phyloP scores from a whole-genome alignment of 2,113 vertebrate genomes.

The Cyprinodon tularosa region DNA sequence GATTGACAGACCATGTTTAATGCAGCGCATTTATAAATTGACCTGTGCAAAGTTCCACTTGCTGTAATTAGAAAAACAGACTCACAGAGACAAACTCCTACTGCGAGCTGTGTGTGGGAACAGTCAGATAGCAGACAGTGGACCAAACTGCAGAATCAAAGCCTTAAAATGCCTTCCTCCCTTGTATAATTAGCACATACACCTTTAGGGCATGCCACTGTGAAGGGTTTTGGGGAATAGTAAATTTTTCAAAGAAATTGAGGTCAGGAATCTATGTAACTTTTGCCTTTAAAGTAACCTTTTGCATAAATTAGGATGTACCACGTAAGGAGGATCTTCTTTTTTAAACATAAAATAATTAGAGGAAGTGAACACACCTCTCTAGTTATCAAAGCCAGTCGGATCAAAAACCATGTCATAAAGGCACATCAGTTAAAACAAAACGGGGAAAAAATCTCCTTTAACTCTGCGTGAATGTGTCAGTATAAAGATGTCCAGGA shows the following conservation, averaged over 20 bases:
- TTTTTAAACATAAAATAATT: slow-evolving; percentile 1
- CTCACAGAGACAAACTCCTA: not conserved
- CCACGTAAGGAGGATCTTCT: not conserved
- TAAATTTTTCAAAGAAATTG: not conserved
- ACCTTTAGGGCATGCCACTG: not conserved
- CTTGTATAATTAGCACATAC: not conserved
- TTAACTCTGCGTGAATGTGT: slow-evolving; percentile 24
- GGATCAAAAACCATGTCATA: slow-evolving; percentile 28
- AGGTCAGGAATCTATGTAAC: not conserved
- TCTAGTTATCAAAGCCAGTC: slow-evolving; percentile 2
- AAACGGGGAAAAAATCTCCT: slow-evolving; percentile 1
- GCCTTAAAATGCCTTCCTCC: not conserved
- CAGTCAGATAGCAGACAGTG: not conserved
- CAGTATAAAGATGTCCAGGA: slow-evolving; percentile 12
- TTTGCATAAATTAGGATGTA: not conserved
- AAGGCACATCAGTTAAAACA: slow-evolving; percentile 6
- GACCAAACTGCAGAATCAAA: not conserved
- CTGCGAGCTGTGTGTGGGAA: not conserved
- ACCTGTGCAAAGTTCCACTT: slow-evolving; percentile 2
- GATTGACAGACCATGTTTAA: not conserved
- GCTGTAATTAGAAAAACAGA: not conserved
- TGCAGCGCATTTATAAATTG: not conserved
- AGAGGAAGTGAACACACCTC: not conserved
- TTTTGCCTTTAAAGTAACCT: slow-evolving; percentile 13
- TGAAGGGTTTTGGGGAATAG: not conserved